These are phyloP conservation scores for Lucinisca nassula DNA, from an alignment of 2,888 invertebrate genomes.

Conservation along the genomic window DNA sequence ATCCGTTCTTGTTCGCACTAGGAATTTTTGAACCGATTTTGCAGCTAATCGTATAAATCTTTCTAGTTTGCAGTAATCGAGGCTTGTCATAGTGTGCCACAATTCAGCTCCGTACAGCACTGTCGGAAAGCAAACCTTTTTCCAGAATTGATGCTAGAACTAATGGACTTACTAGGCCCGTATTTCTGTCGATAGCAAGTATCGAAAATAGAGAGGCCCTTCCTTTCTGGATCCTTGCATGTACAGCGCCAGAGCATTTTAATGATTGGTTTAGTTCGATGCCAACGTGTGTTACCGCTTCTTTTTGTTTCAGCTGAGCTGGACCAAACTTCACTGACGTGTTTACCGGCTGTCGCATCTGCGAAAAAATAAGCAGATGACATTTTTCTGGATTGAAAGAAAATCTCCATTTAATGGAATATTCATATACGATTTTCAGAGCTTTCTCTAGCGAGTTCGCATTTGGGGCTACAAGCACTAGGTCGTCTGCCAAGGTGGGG, in stretches of 20 bases:
- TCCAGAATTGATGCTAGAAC: background rate
- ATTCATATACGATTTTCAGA: background rate
- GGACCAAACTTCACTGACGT: background rate
- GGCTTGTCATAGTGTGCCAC: background rate
- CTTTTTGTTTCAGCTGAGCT: background rate
- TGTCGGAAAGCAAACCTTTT: background rate
- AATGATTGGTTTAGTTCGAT: background rate
- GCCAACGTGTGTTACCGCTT: background rate
- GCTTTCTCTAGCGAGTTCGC: background rate
- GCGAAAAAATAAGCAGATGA: background rate
- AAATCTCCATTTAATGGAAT: constrained; percentile 9
- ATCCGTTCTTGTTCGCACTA: background rate
- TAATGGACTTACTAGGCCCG: background rate
- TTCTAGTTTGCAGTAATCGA: background rate
- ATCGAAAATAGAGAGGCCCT: background rate
- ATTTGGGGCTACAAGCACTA: background rate
- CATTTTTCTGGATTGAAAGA: constrained; percentile 3
- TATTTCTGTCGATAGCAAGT: background rate
- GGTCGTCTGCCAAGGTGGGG: constrained; percentile 29
- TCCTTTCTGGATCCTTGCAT: background rate
- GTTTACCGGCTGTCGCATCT: too few species aligned
- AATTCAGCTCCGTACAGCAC: background rate
- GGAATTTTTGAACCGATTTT: background rate
- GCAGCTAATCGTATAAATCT: background rate
- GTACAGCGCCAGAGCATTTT: background rate